Evolutionary conservation across 1,140 invertebrate genomes (phyloP), one percentile per base, ranked within the genome.

Genomic region (Drosophila ogumai): DNA sequence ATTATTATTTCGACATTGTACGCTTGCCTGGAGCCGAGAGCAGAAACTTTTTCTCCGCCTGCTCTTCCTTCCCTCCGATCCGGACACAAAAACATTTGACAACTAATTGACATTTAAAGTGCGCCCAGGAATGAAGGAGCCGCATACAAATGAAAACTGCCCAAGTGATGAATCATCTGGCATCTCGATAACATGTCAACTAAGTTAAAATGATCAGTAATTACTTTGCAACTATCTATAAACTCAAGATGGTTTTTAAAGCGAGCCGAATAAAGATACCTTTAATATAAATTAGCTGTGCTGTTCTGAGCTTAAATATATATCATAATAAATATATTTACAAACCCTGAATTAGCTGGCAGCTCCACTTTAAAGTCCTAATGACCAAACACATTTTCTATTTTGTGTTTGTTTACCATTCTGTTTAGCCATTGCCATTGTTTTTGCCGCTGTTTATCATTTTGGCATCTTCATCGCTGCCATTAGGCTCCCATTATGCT

Each of bases 101-200:
- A 82, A 84, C 80, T 88, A 84, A 88, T 90, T 88, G 85, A 84
- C 80, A 90, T 84, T 84, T 90, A 88, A 90, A 90, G 68, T 84
- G 81, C 32, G 67, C 40, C 49, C 41, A 49, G 60, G 38, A 52
- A 55, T 28, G 22, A 40, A 32, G 10, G 32, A 58, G 17, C 25
- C 43, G 41, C 40, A 58, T 61, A 68, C 66, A 58, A 78, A 85
- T 78, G 63, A 71, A 47, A 49, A 22, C 55, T 54, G 40, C 17
- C 25, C n/a, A 17, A 28, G 36, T 56, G 75, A 77, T 77, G 64
- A 77, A 77, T 77, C 49, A 77, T 46, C 17, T 31, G 59, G 32
- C 32, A 38, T 22, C 31, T 13, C 10, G 40, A 61, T 43, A 59
- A 10, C 19, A 32, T 28, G 13, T 12, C 7, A 52, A 34, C 12